Evolutionary conservation across 35 echinoderm and acorn worm species (phyloP).

Genomic region (Amphiura filiformis): DNA sequence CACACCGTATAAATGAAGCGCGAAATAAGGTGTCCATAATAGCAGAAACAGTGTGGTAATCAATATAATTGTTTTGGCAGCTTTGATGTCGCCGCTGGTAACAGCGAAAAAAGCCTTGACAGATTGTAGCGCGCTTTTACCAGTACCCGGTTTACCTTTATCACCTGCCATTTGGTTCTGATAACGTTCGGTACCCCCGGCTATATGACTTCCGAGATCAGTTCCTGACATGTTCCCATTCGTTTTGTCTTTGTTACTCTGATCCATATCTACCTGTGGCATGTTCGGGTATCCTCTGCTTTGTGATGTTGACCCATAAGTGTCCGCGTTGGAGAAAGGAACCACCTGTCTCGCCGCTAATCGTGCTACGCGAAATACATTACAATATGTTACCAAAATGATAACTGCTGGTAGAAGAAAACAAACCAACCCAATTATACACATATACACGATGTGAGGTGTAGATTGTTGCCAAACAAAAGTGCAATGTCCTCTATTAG

Average conservation of each 20-base stretch:
- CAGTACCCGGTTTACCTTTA: background rate
- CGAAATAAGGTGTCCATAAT: conserved; percentile 78
- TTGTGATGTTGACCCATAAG: conserved; percentile 50
- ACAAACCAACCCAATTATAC: conserved; percentile 59
- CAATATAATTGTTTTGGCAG: conserved; percentile 65
- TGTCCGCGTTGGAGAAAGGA: conserved; percentile 39
- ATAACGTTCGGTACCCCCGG: background rate
- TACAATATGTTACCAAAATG: conserved; percentile 64
- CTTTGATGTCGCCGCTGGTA: conserved; percentile 68
- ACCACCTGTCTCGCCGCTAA: conserved; percentile 67
- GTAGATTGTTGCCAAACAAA: conserved; percentile 64
- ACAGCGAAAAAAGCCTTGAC: conserved; percentile 17
- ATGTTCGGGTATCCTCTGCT: background rate
- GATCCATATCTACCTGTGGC: background rate
- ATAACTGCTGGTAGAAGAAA: conserved; percentile 64
- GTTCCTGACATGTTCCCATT: background rate
- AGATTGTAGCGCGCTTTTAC: background rate
- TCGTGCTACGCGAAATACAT: conserved; percentile 72
- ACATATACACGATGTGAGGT: conserved; percentile 51
- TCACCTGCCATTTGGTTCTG: background rate
- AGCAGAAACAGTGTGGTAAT: conserved; percentile 60
- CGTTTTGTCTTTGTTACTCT: background rate
- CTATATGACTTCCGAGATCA: background rate
- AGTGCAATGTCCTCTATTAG: conserved; percentile 69
- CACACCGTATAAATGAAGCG: conserved; percentile 54